phyloP scores from a whole-genome alignment of 2,113 vertebrate genomes.

The Bagarius yarrelli region DNA sequence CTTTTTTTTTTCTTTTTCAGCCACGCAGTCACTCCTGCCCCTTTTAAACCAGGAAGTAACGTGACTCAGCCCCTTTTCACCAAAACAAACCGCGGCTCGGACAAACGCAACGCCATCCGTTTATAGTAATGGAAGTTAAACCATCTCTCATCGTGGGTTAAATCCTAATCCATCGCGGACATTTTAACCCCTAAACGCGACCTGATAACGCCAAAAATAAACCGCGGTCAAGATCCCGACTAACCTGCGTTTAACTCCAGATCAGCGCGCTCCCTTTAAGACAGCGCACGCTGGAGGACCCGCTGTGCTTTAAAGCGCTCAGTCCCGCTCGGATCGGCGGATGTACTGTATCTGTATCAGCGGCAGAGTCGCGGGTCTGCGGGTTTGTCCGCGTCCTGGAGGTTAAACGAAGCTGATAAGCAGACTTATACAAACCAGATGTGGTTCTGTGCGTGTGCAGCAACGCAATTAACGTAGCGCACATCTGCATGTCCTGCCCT shows the following conservation, averaged over 20 bases:
- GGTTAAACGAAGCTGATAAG: too few relatives aligned
- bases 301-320: not conserved
- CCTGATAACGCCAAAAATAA: not conserved
- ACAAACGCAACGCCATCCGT: not conserved
- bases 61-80: constrained; percentile 52
- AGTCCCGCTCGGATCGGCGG: not conserved
- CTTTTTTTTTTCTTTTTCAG: constrained; percentile 13
- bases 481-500: not conserved
- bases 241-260: not conserved
- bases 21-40: constrained; percentile 63
- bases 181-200: too few relatives aligned
- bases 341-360: constrained; percentile 7
- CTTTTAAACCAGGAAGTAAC: constrained; percentile 57
- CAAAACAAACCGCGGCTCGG: not conserved
- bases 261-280: not conserved
- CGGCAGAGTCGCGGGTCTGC: not conserved
- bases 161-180: not conserved
- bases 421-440: not conserved
- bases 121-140: not conserved
- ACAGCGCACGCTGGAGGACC: not conserved
- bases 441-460: not conserved
- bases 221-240: not conserved
- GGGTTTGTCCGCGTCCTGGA: constrained; percentile 7
- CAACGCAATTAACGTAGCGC: not conserved
- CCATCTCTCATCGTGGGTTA: not conserved